Conservation (phyloP, 2,888 invertebrate species). For the Achlya flavicornis region DNA sequence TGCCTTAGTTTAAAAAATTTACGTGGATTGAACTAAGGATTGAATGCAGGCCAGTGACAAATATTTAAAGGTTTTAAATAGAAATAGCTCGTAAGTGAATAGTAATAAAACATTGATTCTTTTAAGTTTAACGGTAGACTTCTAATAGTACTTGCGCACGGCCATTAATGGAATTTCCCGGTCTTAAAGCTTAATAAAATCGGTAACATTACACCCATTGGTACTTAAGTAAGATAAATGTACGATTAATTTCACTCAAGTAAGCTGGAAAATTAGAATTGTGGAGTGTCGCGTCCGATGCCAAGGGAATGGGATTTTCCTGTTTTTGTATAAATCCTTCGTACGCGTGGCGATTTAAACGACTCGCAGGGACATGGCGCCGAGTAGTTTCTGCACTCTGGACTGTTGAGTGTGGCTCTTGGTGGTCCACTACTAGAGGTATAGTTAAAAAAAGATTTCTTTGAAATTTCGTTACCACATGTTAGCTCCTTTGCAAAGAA, state of each 20-base stretch:
- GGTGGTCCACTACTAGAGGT: no score
- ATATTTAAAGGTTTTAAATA: not conserved
- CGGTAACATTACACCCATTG: not conserved
- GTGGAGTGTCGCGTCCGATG: not conserved
- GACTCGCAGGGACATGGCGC: not conserved
- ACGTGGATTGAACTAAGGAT: no score
- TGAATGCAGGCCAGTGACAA: not conserved
- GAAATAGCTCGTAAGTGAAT: not conserved
- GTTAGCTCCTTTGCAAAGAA: no score
- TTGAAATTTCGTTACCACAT: no score
- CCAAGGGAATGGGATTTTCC: conserved; percentile 2
- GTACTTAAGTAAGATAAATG: conserved; percentile 11
- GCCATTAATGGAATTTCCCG: not conserved
- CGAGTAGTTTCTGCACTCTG: not conserved
- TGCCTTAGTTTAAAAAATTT: no score
- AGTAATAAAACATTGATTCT: not conserved
- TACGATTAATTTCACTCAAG: not conserved
- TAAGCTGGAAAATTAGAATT: conserved; percentile 10
- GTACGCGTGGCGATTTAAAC: not conserved
- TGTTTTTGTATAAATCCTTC: not conserved
- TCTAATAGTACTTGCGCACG: not conserved
- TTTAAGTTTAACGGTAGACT: not conserved
- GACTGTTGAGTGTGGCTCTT: no score
- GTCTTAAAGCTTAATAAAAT: not conserved
- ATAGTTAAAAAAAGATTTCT: no score